These are phyloP conservation scores for Agelastica alni DNA, from an alignment of 2,888 invertebrate genomes.

Conservation along the genomic window DNA sequence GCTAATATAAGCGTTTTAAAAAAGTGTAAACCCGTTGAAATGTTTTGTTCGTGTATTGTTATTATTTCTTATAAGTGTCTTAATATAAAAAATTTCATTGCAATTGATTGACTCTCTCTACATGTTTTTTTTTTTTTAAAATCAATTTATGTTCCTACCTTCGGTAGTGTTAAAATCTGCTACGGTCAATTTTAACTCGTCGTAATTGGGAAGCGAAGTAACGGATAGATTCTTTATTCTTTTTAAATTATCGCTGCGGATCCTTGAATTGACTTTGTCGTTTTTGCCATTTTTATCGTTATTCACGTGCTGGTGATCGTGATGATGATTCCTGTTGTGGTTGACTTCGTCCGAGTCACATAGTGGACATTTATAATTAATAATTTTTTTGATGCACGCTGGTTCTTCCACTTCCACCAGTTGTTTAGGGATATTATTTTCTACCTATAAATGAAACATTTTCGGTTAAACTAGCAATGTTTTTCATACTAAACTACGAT, in stretches of 20 bases:
- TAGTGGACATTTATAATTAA: slow-evolving; percentile 53
- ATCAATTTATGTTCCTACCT: too few relatives aligned
- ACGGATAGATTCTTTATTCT: slow-evolving; percentile 59
- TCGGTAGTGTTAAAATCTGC: slow-evolving; percentile 47
- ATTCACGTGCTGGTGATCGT: slow-evolving; percentile 34
- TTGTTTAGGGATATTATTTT: slow-evolving; percentile 25
- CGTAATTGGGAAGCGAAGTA: slow-evolving; percentile 61
- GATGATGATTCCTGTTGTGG: slow-evolving; percentile 46
- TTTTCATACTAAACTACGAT: too few relatives aligned
- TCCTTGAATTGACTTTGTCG: slow-evolving; percentile 26
- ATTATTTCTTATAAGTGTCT: too few relatives aligned
- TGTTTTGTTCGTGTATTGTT: not conserved
- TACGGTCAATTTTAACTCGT: slow-evolving; percentile 55
- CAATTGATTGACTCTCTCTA: not conserved
- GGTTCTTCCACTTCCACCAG: slow-evolving; percentile 49
- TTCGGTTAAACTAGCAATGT: not conserved
- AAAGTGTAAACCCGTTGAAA: not conserved
- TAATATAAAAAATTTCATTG: too few relatives aligned
- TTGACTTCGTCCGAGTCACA: slow-evolving; percentile 48
- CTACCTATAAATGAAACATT: not conserved
- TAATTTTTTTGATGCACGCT: slow-evolving; percentile 51
- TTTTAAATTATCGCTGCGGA: slow-evolving; percentile 43
- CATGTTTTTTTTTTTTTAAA: slow-evolving; percentile 33
- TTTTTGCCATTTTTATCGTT: slow-evolving; percentile 30
- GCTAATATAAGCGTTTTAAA: too few relatives aligned